Percentiles rank a stretch among this genome's conserved stretches.
Conservation (phyloP, 1,140 invertebrate species). For the Cydia splendana region DNA sequence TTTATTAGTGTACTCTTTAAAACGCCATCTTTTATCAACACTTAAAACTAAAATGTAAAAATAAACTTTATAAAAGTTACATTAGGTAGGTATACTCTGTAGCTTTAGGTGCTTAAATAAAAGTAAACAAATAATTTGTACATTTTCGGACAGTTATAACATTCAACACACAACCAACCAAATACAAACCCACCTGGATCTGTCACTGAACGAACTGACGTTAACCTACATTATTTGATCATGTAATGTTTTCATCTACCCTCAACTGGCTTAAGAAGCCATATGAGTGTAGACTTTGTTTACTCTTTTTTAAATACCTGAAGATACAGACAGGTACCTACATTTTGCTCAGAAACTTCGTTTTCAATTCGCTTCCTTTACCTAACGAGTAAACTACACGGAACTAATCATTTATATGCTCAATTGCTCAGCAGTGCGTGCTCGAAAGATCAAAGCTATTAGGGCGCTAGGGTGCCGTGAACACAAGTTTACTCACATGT, state of each 20-base stretch:
- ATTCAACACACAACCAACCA: too few relatives aligned
- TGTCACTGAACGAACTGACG: too few relatives aligned
- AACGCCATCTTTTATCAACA: neutral
- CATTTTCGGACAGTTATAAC: too few relatives aligned
- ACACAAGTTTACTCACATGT: neutral
- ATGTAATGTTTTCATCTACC: too few relatives aligned
- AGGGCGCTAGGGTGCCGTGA: neutral
- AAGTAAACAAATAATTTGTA: too few relatives aligned
- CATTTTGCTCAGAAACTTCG: neutral
- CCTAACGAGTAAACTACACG: neutral
- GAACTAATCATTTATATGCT: constrained; percentile 1
- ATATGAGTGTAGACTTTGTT: too few relatives aligned
- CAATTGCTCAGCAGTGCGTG: constrained; percentile 2
- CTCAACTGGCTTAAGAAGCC: too few relatives aligned
- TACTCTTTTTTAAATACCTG: too few relatives aligned
- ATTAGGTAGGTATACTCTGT: too few relatives aligned
- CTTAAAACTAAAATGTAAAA: neutral
- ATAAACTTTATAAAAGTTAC: neutral
- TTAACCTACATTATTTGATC: too few relatives aligned
- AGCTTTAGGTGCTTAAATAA: too few relatives aligned
- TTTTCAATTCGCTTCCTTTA: neutral
- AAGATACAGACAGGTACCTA: neutral
- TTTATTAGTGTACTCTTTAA: neutral
- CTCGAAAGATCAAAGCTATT: neutral
- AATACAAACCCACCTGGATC: too few relatives aligned